Evolutionary conservation across 2,113 vertebrate genomes (phyloP), one percentile per base, ranked within the genome.

Genomic region (Nematolebias whitei): DNA sequence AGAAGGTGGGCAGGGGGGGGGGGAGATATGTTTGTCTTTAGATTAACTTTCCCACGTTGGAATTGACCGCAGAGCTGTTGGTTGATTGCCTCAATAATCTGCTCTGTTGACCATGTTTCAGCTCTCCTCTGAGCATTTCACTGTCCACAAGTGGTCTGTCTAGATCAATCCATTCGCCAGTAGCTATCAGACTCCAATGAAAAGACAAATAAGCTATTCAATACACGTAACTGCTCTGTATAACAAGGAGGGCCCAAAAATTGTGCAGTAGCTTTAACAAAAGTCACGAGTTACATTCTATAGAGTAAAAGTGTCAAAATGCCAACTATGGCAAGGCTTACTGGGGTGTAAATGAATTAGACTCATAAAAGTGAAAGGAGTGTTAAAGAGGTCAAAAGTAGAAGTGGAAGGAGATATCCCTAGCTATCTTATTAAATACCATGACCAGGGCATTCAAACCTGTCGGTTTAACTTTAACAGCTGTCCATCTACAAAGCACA

Each of bases 381-480:
- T 52, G 57, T 48, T 45, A 62, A 51, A 45, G 32, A 69, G 29
- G 64, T 13, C 18, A 47, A 60, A 59, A 74, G 22, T 13, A 38
- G 38, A 14, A 12, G 41, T n/a, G 40, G 45, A 59, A 35, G 67
- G 44, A 69, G 74, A 39, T 20, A 74, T 67, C 63, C 56, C 51
- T 57, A 63, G 52, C 16, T 71, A 84, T 74, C 75, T 85, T 68
- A 80, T 84, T 79, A 84, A 86, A 53, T 74, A 57, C 78, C 67
- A 67, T 81, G 83, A 85, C 77, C 82, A 54, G 65, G 52, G 63
- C 71, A 83, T 90, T 85, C 76, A 68, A 78, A 78, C 9, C 82
- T 86, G 83, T 87, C 85, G 80, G 80, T 80, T 84, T 76, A 84
- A 84, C 78, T 82, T 76, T 63, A 72, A 69, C 85, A 86, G 86